Evolutionary conservation across 35 echinoderm and acorn worm species (phyloP).

Genomic region (Heliocidaris tuberculata): DNA sequence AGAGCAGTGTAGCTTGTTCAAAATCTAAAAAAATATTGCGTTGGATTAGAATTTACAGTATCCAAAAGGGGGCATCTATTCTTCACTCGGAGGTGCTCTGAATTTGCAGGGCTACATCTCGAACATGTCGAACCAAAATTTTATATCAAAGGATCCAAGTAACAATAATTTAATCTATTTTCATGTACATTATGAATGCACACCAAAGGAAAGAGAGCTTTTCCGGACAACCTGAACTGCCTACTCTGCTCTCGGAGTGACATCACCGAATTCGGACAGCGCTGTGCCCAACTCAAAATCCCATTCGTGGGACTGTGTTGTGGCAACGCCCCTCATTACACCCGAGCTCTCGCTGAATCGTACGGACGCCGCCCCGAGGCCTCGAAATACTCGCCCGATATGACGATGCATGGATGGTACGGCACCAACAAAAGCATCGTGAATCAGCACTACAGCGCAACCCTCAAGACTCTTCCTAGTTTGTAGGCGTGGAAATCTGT

Average conservation of each 20-base stretch:
- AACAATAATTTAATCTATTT: no score
- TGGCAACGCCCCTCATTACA: constrained; percentile 83
- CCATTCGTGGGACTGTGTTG: constrained; percentile 89
- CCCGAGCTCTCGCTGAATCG: constrained; percentile 77
- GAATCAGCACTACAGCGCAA: no score
- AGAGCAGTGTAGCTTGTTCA: no score
- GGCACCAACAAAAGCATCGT: constrained; percentile 22
- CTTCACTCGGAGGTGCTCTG: no score
- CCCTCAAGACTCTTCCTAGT: no score
- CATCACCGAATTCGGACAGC: constrained; percentile 65
- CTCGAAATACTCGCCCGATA: constrained; percentile 65
- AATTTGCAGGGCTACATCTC: neutral
- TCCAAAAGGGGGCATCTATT: no score
- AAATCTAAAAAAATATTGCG: no score
- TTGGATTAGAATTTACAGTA: no score
- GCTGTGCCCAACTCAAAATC: constrained; percentile 75
- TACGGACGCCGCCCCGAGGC: constrained; percentile 75
- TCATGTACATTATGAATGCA: no score
- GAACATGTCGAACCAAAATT: neutral
- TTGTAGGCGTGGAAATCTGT: no score
- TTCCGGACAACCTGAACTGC: constrained; percentile 72
- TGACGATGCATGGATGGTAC: constrained; percentile 63
- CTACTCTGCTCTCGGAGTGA: constrained; percentile 52
- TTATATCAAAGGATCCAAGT: no score
- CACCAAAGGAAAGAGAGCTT: constrained; percentile 53